Base-by-base conservation (phyloP, 2,113 vertebrate genomes). In the Cavia porcellus region DNA sequence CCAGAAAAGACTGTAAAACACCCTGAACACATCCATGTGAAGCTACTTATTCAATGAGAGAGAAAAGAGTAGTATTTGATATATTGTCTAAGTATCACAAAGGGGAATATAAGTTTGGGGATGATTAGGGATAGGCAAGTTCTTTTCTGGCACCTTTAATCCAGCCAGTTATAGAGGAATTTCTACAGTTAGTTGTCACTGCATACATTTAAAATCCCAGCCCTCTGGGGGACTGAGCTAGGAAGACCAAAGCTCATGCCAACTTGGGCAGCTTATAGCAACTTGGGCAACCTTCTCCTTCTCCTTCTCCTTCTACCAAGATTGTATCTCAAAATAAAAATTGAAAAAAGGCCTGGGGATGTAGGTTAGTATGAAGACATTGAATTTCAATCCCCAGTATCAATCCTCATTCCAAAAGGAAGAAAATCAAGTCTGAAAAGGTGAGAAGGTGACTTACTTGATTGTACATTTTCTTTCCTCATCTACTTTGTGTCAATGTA, bases 1-100 rank as follows among this genome's bases (percentile, higher is more conserved):
- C 38, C 35, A 66, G 80, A 86, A 86, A 94, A 84, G 68, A 88
- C 75, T 92, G 52, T 64, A 28, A 92, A 81, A 62, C 8, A 84
- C 13, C 11, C 50, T 52, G 11, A 52, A 52, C 50, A 52, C 42
- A 62, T 57, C 57, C n/a, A 5, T 28, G 15, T 28, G 20, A 28
- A 20, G 15, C 12, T 30, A 10, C 47, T 70, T 70, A 0, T 59
- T 52, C 52, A 70, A 35, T 9, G 42, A 3, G 38, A 47, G 28
- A 38, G 4, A 19, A 42, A 22, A 19, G 3, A 20, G 30, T 22
- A 42, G 28, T 38, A 3, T 80, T 52, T 86, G 35, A 15, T 20
- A 2, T 42, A 35, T 74, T 89, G 59, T 64, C 47, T 50, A 55
- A 59, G 0, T 52, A n/a, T 35, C 3, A 1, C 35, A 74, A 35